Evolutionary conservation across 2,797 vertebrate species (phyloP), one percentile per base, ranked within the genome.

Genomic region (Ceyx erithaca): DNA sequence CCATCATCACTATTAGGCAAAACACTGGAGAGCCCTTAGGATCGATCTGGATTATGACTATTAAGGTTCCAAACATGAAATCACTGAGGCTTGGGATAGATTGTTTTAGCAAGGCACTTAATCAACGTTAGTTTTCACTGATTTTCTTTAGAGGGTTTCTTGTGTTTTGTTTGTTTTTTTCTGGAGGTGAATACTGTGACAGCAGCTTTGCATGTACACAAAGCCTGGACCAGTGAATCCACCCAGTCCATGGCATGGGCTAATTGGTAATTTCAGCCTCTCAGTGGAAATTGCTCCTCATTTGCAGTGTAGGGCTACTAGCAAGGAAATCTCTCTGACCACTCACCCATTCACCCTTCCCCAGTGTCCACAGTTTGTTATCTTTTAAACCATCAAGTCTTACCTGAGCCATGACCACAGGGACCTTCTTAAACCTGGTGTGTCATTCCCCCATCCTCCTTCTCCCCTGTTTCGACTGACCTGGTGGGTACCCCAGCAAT

Each of bases 351-450:
- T 52, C 15, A 15, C 8, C 5, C 66, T 71, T 67, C 33, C 28
- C 58, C 68, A 41, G 3, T 58, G 28, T 23, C 66, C n/a, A 30
- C 10, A 33, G 8, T n/a, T 68, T 18, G 8, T 33, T 75, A 20
- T n/a, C 28, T 64, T 58, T 52, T 48, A 48, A 48, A 48, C 46
- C 46, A 48, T 23, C 46, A 25, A 14, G 46, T 48, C 46, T 25
- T 57, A 43, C 23, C 23, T 13, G 2, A 4, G 0, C 12, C 11
- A 1, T 0, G 5, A 62, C 19, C 31, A 12, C 20, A 51, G 35
- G 41, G 46, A 51, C 61, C 20, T 55, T 49, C 41, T 77, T 6
- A 41, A 72, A 55, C 13, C 17, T 13, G 17, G 3, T 16, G 21
- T 14, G 30, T 40, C 4, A 0, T 31, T 30, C 30, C 33, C 30